These are phyloP conservation scores for Allacma fusca DNA, from an alignment of 2,888 invertebrate genomes.

Conservation along the genomic window DNA sequence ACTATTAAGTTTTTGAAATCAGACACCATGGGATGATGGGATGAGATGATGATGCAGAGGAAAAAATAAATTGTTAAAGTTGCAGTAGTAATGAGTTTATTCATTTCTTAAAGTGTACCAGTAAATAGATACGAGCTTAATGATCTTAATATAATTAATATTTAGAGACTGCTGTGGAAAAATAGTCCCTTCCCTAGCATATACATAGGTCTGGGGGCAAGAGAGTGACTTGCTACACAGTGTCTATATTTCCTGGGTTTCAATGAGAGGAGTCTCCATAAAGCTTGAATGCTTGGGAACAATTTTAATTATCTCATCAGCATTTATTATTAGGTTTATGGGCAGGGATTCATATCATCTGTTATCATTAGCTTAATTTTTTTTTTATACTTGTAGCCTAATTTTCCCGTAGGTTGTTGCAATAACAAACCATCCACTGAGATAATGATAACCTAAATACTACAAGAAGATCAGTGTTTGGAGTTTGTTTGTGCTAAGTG, in stretches of 20 bases:
- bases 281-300: neutral
- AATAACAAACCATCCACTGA: neutral
- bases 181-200: no score
- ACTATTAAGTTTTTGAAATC: neutral
- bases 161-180: no score
- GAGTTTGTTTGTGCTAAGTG: no score
- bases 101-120: neutral
- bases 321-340: neutral
- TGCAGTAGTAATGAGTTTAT: constrained; percentile 19
- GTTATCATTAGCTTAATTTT: neutral
- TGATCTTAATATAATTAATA: no score
- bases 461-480: no score
- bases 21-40: constrained; percentile 2
- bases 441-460: constrained; percentile 11
- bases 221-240: no score
- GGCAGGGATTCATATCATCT: neutral
- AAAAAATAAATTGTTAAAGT: neutral
- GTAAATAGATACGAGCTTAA: no score
- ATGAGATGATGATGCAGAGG: neutral
- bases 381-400: neutral
- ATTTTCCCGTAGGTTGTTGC: neutral
- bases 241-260: no score
- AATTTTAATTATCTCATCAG: constrained; percentile 21
- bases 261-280: no score
- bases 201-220: no score